Conservation (phyloP, 2,797 vertebrate species). For the Acanthiza pusilla region DNA sequence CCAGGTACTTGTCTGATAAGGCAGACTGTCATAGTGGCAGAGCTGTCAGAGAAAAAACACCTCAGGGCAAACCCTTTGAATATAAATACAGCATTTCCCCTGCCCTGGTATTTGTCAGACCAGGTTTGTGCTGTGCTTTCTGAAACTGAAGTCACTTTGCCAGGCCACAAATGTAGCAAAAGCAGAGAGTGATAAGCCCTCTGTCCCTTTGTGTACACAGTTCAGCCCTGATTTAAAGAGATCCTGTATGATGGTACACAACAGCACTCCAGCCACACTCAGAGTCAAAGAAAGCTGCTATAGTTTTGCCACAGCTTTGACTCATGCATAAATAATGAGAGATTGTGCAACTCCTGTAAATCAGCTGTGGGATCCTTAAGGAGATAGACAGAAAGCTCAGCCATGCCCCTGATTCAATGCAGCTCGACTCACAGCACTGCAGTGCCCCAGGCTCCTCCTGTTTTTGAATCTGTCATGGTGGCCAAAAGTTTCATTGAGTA, state of each 20-base stretch:
- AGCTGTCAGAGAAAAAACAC: conserved; percentile 24
- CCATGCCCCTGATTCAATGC: background rate
- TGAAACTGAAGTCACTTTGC: conserved; percentile 55
- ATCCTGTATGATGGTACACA: background rate
- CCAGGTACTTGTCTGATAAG: conserved; percentile 17
- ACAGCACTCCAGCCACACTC: background rate
- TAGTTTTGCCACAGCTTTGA: background rate
- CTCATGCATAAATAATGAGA: background rate
- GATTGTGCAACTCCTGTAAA: background rate
- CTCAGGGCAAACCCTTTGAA: conserved; percentile 44
- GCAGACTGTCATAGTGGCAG: background rate
- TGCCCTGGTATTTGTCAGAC: background rate
- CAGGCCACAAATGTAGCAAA: conserved; percentile 49
- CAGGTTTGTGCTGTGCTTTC: conserved; percentile 8
- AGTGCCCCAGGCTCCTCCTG: background rate
- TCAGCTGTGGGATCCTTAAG: background rate
- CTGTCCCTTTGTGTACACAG: background rate
- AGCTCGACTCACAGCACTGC: background rate
- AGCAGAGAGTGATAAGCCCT: background rate
- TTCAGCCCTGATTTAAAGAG: background rate
- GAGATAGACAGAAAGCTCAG: background rate
- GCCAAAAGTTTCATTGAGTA: background rate
- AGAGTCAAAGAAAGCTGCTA: background rate
- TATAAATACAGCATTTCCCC: background rate
- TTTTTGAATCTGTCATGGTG: background rate